These are phyloP conservation scores for Acanthopleura granulata DNA, from an alignment of 2,888 invertebrate species.

Conservation along the genomic window DNA sequence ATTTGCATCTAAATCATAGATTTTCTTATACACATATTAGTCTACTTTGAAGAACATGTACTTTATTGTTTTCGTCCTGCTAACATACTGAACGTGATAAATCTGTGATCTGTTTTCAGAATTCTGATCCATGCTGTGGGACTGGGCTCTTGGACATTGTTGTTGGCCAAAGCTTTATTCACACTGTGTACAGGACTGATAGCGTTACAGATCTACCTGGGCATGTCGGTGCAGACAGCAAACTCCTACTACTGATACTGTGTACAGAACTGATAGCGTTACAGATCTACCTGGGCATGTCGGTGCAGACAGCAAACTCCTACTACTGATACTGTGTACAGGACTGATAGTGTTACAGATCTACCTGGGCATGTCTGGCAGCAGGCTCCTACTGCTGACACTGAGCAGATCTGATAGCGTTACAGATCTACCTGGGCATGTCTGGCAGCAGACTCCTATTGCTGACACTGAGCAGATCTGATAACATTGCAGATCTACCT, in stretches of 20 bases:
- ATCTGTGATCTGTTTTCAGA: conserved; percentile 43
- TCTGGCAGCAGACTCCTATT: too few relatives aligned
- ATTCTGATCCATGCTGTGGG: conserved; percentile 67
- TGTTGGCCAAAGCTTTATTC: conserved; percentile 64
- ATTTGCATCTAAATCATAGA: too few relatives aligned
- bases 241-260: conserved; percentile 55
- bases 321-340: conserved; percentile 60
- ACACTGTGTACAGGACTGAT: conserved; percentile 59
- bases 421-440: too few relatives aligned
- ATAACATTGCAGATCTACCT: too few relatives aligned
- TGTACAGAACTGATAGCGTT: conserved; percentile 59
- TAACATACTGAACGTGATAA: too few relatives aligned
- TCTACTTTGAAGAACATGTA: too few relatives aligned
- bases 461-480: too few relatives aligned
- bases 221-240: conserved; percentile 41
- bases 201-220: conserved; percentile 63
- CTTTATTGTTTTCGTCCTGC: too few relatives aligned
- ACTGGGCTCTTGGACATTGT: conserved; percentile 66
- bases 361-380: conserved; percentile 52
- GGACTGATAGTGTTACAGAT: too few relatives aligned
- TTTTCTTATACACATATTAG: too few relatives aligned
- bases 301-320: conserved; percentile 31
- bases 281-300: conserved; percentile 63
- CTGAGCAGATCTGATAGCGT: too few relatives aligned
- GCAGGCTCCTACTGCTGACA: conserved; percentile 52